A percentile compares a stretch with the other conserved stretches of the same genome.
phyloP scores from a whole-genome alignment of 1,140 invertebrate genomes.

The Euura saliciscinereae region DNA sequence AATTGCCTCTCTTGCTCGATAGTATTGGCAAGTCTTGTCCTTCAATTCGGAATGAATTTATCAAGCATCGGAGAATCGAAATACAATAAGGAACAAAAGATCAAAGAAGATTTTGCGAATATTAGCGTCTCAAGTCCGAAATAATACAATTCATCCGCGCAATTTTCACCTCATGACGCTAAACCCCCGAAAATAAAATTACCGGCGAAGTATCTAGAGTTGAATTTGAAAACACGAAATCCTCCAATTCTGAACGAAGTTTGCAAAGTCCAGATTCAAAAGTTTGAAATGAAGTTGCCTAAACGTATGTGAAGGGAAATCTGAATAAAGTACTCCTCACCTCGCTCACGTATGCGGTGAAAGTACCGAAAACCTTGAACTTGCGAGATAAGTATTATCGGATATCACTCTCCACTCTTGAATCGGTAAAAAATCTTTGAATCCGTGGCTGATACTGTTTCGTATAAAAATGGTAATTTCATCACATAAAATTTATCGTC shows the following conservation, averaged over 20 bases:
- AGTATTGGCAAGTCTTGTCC: no score
- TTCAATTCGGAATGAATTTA: no score
- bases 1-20: background rate
- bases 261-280: constrained; percentile 1
- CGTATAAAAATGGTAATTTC: no score
- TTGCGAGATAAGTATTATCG: background rate
- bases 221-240: background rate
- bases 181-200: background rate
- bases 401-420: no score
- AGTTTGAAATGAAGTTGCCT: background rate
- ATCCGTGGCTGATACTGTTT: no score
- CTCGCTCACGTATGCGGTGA: background rate
- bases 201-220: background rate
- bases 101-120: background rate
- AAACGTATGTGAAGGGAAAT: background rate
- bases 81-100: no score
- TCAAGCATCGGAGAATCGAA: no score
- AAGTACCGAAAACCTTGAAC: background rate
- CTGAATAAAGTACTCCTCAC: background rate
- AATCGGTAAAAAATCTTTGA: no score
- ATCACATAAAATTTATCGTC: no score
- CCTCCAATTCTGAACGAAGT: background rate
- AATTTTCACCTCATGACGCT: background rate
- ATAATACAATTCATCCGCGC: background rate
- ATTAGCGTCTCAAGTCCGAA: background rate